Conservation (phyloP, 2,888 invertebrate species). For the Pristionchus maxplancki region DNA sequence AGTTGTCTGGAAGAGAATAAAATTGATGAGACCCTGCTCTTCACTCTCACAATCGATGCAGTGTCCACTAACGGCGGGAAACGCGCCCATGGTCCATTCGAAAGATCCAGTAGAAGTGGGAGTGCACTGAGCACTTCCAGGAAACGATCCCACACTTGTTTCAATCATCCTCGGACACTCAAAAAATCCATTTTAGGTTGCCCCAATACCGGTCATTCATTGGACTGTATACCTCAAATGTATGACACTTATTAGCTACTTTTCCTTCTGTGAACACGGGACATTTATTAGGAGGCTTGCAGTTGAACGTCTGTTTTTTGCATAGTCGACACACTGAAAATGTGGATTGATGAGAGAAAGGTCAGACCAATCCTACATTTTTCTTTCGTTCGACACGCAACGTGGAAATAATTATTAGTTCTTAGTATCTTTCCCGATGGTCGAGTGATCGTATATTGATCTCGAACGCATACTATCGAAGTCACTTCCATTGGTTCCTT, state of each 20-base stretch:
- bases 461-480: not conserved
- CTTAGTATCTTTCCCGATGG: not conserved
- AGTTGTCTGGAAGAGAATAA: not conserved
- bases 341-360: not conserved
- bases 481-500: not conserved
- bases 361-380: not conserved
- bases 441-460: not conserved
- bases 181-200: not conserved
- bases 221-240: not conserved
- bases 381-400: not conserved
- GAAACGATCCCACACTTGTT: not conserved
- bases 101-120: not conserved
- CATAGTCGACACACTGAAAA: not conserved
- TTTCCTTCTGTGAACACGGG: not conserved
- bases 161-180: not conserved
- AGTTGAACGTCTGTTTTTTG: not conserved
- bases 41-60: not conserved
- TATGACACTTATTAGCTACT: not conserved
- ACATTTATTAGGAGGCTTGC: not conserved
- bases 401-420: not conserved
- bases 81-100: not conserved
- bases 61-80: too few species aligned
- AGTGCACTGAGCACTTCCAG: not conserved
- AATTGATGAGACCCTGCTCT: not conserved
- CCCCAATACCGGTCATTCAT: not conserved